These are phyloP conservation scores for Cladorhizidae sp. DNA, from an alignment of 37 sponge, comb jelly and placozoan genomes.

Conservation along the genomic window DNA sequence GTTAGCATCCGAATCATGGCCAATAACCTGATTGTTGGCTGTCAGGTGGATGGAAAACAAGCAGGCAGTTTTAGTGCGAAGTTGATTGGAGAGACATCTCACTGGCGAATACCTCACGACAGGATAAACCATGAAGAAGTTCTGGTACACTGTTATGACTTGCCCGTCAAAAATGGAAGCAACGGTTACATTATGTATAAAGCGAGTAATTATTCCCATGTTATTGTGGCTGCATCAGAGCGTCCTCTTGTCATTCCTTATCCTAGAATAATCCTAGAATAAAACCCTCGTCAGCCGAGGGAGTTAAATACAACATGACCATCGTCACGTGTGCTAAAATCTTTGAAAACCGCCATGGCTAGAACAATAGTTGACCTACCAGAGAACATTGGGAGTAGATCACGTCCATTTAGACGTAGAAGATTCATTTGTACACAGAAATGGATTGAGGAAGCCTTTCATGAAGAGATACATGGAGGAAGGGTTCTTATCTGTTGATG, in stretches of 20 bases:
- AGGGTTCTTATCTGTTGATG: constrained; percentile 20
- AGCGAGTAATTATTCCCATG: not conserved
- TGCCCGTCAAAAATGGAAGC: constrained; percentile 11
- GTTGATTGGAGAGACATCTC: constrained; percentile 22
- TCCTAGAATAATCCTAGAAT: constrained; percentile 6
- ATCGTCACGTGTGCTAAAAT: constrained; percentile 22
- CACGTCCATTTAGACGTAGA: constrained; percentile 29
- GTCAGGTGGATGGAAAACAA: constrained; percentile 5
- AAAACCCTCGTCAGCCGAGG: constrained; percentile 3
- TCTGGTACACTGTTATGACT: constrained; percentile 23
- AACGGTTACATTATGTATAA: constrained; percentile 10
- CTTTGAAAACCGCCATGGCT: constrained; percentile 17
- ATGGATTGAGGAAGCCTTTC: not conserved
- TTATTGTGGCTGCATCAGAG: constrained; percentile 27
- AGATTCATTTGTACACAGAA: constrained; percentile 4
- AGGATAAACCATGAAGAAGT: constrained; percentile 20
- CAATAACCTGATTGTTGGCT: constrained; percentile 21
- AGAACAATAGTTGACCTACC: constrained; percentile 21
- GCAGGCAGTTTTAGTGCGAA: not conserved
- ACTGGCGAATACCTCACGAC: constrained; percentile 5
- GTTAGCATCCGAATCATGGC: not conserved
- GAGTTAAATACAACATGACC: not conserved
- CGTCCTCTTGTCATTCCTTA: constrained; percentile 16
- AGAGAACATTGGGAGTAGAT: constrained; percentile 18
- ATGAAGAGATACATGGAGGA: constrained; percentile 15